These are phyloP conservation scores for Lota lota DNA, from an alignment of 2,113 vertebrate species.

Conservation along the genomic window DNA sequence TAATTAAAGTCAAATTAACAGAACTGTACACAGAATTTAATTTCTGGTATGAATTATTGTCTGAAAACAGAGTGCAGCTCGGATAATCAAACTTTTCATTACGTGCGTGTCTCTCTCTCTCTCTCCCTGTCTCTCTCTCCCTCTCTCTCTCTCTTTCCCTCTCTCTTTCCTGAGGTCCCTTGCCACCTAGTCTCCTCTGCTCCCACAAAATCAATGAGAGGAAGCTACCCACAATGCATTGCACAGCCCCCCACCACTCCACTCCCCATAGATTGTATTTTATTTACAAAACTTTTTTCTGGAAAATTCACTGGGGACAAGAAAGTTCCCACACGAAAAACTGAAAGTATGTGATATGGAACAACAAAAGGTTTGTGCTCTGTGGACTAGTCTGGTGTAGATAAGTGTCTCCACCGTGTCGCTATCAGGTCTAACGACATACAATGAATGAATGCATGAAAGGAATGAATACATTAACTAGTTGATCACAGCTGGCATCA, in stretches of 20 bases:
- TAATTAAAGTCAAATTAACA: slow-evolving; percentile 97
- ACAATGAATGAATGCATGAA: background rate
- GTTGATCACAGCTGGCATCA: no score
- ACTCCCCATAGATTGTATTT: slow-evolving; percentile 10
- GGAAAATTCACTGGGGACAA: background rate
- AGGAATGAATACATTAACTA: no score
- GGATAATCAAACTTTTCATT: slow-evolving; percentile 95
- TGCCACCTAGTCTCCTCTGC: slow-evolving; percentile 42
- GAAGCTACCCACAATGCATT: slow-evolving; percentile 57
- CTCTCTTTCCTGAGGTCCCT: slow-evolving; percentile 62
- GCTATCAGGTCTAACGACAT: background rate
- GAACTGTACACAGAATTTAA: slow-evolving; percentile 91
- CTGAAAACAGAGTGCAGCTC: slow-evolving; percentile 84
- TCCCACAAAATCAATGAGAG: slow-evolving; percentile 52
- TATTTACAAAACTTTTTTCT: slow-evolving; percentile 3
- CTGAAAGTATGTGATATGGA: background rate
- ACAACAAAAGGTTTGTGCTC: background rate
- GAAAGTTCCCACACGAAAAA: slow-evolving; percentile 1
- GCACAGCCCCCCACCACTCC: slow-evolving; percentile 10
- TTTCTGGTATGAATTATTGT: slow-evolving; percentile 90
- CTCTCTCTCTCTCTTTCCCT: slow-evolving; percentile 52
- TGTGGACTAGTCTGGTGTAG: slow-evolving; percentile 2
- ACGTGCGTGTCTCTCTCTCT: slow-evolving; percentile 69
- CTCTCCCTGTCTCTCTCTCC: slow-evolving; percentile 57
- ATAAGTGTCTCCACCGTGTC: slow-evolving; percentile 8